Evolutionary conservation across 2,797 vertebrate genomes (phyloP).

Genomic region (Merluccius polli): DNA sequence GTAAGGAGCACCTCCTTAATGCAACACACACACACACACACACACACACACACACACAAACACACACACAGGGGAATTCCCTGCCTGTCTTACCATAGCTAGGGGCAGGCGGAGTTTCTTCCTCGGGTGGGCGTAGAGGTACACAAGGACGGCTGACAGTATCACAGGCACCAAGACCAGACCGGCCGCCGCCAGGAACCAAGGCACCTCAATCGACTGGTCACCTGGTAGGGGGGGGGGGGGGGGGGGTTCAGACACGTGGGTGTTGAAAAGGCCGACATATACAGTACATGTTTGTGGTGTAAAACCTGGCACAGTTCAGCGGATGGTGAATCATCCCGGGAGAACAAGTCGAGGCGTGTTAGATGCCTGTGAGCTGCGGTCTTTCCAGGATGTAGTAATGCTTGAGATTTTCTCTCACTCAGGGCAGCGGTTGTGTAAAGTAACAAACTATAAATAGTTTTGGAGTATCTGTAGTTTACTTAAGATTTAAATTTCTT

Average conservation of each 20-base stretch:
- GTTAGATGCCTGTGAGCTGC: too few relatives aligned
- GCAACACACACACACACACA: background rate
- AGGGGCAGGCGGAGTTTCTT: conserved; percentile 29
- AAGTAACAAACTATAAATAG: too few relatives aligned
- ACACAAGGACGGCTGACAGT: background rate
- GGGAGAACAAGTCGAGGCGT: too few relatives aligned
- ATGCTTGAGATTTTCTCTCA: too few relatives aligned
- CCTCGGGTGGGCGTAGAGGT: conserved; percentile 43
- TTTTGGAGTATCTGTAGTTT: too few relatives aligned
- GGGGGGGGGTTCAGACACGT: too few relatives aligned
- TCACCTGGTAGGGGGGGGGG: conserved; percentile 31
- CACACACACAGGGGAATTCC: conserved; percentile 3
- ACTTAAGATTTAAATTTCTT: too few relatives aligned
- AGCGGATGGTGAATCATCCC: too few relatives aligned
- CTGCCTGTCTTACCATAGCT: conserved; percentile 52
- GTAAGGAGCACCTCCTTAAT: conserved; percentile 34
- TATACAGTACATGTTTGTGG: background rate
- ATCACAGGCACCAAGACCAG: conserved; percentile 21
- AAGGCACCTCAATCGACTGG: conserved; percentile 20
- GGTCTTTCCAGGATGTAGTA: too few relatives aligned
- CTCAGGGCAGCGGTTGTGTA: too few relatives aligned
- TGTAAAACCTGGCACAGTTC: background rate
- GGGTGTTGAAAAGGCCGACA: background rate
- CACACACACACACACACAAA: background rate
- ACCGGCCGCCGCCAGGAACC: conserved; percentile 26